Evolutionary conservation across 1,140 invertebrate species (phyloP), one percentile per base, ranked within the genome.

Genomic region (Aradophagus sp.): DNA sequence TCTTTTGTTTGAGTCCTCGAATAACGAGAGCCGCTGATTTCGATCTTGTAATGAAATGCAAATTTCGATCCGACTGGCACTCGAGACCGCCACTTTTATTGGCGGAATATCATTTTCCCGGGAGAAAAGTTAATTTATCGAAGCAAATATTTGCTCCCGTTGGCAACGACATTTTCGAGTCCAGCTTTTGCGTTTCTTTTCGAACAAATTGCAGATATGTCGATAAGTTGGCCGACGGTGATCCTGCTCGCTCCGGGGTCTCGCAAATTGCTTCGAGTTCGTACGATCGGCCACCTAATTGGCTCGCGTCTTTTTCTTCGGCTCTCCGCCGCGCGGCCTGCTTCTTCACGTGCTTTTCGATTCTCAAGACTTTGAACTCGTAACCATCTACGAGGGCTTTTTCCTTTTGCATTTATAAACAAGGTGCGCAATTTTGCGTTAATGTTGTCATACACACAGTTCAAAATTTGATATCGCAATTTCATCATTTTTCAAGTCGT

Each of bases 231-330:
- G 50, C 45, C 39, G 52, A 62, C 56, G 35, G 50, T 42, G 27
- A 20, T 56, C 48, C 56, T 29, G 35, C 12, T 61, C 66, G 50
- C 71, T 66, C 50, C 62, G 58, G 69, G 75, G 61, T 58, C 63
- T 75, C 62, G 41, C 38, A 66, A 73, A 75, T 75, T 75, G 62
- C 56, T 68, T 45, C 39, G 44, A 59, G 65, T 56, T 61, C 44
- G 55, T 66, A 36, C 55, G 74, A 75, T 75, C 69, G 69, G 47
- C n/a, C n/a, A 61, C 62, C 65, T 77, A 73, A 73, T 77, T 76
- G 71, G 67, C 65, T 56, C 63, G 41, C 45, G 45, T 63, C 66
- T 72, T 67, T 13, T 53, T 52, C 20, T 65, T 35, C 47, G n/a
- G n/a, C n/a, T n/a, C n/a, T n/a, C n/a, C n/a, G n/a, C n/a, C n/a